Evolutionary conservation across 2,113 vertebrate genomes (phyloP).

Genomic region (Lagopus leucura): DNA sequence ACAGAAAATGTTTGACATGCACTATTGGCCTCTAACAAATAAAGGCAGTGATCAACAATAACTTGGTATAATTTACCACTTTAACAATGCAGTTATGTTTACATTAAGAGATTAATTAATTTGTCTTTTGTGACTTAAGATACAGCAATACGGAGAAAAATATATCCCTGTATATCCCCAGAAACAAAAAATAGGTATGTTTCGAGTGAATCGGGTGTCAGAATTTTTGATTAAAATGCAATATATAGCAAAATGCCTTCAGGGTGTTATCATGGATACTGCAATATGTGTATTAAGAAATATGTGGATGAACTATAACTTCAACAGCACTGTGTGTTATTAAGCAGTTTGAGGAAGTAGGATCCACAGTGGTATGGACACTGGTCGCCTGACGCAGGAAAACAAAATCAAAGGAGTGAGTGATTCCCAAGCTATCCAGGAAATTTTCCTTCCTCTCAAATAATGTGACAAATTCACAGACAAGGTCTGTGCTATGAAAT

Average conservation of each 20-base stretch:
- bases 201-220: conserved; percentile 6
- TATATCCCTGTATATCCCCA: neutral
- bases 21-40: neutral
- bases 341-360: neutral
- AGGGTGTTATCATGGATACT: neutral
- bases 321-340: neutral
- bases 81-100: neutral
- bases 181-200: neutral
- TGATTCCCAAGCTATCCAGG: conserved; percentile 33
- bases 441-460: conserved; percentile 68
- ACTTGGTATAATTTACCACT: neutral
- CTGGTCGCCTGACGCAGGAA: conserved; percentile 27
- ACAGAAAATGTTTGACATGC: neutral
- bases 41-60: neutral
- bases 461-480: conserved; percentile 67
- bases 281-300: neutral
- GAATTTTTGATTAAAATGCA: neutral
- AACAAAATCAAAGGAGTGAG: conserved; percentile 38
- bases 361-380: neutral
- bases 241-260: neutral
- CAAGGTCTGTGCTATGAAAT: conserved; percentile 56
- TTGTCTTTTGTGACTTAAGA: conserved; percentile 14
- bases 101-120: neutral
- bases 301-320: conserved; percentile 1
- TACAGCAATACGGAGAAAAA: neutral